Percentiles rank a stretch among this genome's conserved stretches.
phyloP scores from a whole-genome alignment of 1,140 invertebrate genomes.

The Zaprionus vittiger region DNA sequence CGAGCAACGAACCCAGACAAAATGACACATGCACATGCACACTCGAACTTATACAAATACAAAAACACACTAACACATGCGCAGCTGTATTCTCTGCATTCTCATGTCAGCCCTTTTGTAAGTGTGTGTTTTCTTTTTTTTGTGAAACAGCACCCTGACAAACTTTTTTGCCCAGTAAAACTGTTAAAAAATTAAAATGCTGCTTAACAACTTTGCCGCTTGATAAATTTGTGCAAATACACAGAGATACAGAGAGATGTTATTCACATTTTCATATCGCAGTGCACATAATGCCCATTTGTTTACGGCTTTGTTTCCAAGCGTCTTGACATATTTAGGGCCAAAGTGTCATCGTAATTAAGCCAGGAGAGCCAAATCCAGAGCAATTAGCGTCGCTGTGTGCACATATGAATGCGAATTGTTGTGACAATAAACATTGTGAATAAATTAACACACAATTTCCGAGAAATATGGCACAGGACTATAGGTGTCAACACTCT shows the following conservation, averaged over 20 bases:
- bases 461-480: constrained; percentile 11
- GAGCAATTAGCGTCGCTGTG: constrained; percentile 44
- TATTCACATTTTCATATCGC: not conserved
- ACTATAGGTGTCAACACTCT: not conserved
- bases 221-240: constrained; percentile 75
- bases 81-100: not conserved
- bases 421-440: constrained; percentile 51
- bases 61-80: not conserved
- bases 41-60: constrained; percentile 40
- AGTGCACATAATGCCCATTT: constrained; percentile 50
- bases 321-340: constrained; percentile 63
- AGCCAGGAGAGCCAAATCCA: constrained; percentile 36
- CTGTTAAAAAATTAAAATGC: constrained; percentile 80
- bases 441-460: constrained; percentile 53
- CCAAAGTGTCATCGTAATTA: constrained; percentile 72
- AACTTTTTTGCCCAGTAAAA: constrained; percentile 74
- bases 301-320: constrained; percentile 61
- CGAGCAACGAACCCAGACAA: constrained; percentile 80
- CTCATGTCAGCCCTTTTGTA: constrained; percentile 9
- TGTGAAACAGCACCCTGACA: constrained; percentile 50
- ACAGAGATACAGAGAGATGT: constrained; percentile 22
- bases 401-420: constrained; percentile 56
- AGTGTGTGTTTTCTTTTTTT: constrained; percentile 45
- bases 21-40: constrained; percentile 57
- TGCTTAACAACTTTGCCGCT: constrained; percentile 77